phyloP scores from a whole-genome alignment of 2,797 vertebrate genomes.

The Mus minutoides region DNA sequence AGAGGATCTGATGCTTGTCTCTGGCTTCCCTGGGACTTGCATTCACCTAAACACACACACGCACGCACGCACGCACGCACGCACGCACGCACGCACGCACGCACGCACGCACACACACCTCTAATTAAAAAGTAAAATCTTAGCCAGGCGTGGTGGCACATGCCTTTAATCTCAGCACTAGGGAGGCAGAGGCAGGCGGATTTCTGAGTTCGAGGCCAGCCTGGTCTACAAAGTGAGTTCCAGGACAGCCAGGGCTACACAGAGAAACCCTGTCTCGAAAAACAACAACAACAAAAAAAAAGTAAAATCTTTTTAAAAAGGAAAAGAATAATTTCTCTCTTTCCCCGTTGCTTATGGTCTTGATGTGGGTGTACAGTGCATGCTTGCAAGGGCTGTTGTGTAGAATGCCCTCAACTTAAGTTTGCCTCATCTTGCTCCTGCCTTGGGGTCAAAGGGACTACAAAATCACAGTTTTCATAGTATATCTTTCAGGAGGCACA shows the following conservation, averaged over 20 bases:
- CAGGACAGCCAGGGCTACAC: too few species aligned
- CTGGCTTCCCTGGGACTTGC: neutral
- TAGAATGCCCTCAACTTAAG: neutral
- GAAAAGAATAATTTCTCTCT: neutral
- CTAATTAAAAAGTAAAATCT: neutral
- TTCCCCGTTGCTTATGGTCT: neutral
- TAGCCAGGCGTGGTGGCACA: too few species aligned
- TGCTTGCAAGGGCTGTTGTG: neutral
- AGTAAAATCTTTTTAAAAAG: neutral
- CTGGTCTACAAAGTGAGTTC: too few species aligned
- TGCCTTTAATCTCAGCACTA: too few species aligned
- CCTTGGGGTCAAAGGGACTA: neutral
- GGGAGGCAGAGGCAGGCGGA: too few species aligned
- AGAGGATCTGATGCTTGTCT: neutral
- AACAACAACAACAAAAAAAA: too few species aligned
- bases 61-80: too few species aligned
- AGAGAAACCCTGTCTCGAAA: too few species aligned
- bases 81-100: neutral
- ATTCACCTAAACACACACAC: neutral
- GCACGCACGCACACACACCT: too few species aligned
- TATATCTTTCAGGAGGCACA: neutral
- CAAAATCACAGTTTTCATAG: neutral
- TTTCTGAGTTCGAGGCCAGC: too few species aligned
- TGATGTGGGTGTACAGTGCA: neutral
- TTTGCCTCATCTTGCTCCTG: neutral